Conservation (phyloP, 2,888 invertebrate genomes). For the Alsophila aescularia region DNA sequence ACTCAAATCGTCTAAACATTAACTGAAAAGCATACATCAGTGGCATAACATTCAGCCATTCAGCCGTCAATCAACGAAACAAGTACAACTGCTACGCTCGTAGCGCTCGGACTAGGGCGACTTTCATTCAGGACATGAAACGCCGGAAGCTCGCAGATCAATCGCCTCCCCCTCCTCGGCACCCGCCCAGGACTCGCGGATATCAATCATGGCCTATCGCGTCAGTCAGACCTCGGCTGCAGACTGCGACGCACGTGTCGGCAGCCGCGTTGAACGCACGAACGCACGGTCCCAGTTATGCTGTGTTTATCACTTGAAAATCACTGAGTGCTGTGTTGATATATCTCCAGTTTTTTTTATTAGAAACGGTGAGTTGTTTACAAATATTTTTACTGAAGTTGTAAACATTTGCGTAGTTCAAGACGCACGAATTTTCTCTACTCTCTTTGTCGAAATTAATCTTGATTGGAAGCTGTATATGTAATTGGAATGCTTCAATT, state of each 20-base stretch:
- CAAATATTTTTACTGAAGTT: not conserved
- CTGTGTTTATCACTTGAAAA: slow-evolving; percentile 60
- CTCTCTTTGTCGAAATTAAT: not conserved
- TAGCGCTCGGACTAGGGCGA: slow-evolving; percentile 55
- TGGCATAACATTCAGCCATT: not conserved
- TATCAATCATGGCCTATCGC: slow-evolving; percentile 53
- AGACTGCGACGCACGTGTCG: slow-evolving; percentile 52
- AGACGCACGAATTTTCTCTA: not conserved
- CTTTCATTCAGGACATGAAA: slow-evolving; percentile 68
- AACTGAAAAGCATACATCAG: too few relatives aligned
- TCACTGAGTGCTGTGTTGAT: slow-evolving; percentile 56
- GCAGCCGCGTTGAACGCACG: slow-evolving; percentile 45
- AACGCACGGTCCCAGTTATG: slow-evolving; percentile 58
- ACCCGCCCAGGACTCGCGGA: slow-evolving; percentile 57
- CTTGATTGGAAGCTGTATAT: not conserved
- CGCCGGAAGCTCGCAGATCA: slow-evolving; percentile 75
- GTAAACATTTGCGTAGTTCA: slow-evolving; percentile 7
- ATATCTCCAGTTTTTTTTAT: slow-evolving; percentile 42
- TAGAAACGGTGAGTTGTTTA: slow-evolving; percentile 54
- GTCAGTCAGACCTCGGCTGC: slow-evolving; percentile 64
- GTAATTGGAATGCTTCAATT: slow-evolving; percentile 1
- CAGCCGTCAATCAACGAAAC: not conserved
- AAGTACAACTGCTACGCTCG: slow-evolving; percentile 30
- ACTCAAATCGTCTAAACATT: too few relatives aligned
- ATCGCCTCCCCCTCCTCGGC: slow-evolving; percentile 58